These are phyloP conservation scores for Argentina silus DNA, from an alignment of 2,797 vertebrate species.

Conservation along the genomic window DNA sequence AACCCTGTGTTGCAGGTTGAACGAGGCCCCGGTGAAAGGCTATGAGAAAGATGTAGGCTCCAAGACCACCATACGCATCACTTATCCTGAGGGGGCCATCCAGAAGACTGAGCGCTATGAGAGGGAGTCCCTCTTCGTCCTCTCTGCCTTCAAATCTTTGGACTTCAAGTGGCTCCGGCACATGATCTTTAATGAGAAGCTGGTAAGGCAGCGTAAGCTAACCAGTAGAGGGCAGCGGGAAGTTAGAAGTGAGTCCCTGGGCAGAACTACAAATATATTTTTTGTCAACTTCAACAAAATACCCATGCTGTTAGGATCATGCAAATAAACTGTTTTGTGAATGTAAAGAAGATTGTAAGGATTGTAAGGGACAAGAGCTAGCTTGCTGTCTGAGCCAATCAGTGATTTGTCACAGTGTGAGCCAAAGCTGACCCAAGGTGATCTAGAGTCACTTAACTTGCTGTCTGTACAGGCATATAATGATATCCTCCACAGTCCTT, in stretches of 20 bases:
- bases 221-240: slow-evolving; percentile 46
- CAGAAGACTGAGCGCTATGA: slow-evolving; percentile 88
- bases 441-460: background rate
- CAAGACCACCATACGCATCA: slow-evolving; percentile 92
- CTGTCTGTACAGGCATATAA: no score
- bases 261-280: background rate
- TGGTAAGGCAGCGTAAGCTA: slow-evolving; percentile 75
- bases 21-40: slow-evolving; percentile 88
- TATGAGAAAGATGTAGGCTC: slow-evolving; percentile 91
- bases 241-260: slow-evolving; percentile 2
- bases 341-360: background rate
- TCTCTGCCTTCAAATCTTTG: slow-evolving; percentile 91
- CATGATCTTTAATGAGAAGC: slow-evolving; percentile 89
- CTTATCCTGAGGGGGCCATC: slow-evolving; percentile 93
- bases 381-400: slow-evolving; percentile 33
- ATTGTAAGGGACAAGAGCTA: slow-evolving; percentile 13
- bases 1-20: slow-evolving; percentile 79
- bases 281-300: no score
- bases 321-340: background rate
- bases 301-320: background rate
- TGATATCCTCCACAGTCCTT: no score
- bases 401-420: slow-evolving; percentile 13
- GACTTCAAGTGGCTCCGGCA: slow-evolving; percentile 92
- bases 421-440: slow-evolving; percentile 18
- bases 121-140: slow-evolving; percentile 87